phyloP scores from a whole-genome alignment of 92 coral and sea anemone species.

The Epizoanthus stellaris region DNA sequence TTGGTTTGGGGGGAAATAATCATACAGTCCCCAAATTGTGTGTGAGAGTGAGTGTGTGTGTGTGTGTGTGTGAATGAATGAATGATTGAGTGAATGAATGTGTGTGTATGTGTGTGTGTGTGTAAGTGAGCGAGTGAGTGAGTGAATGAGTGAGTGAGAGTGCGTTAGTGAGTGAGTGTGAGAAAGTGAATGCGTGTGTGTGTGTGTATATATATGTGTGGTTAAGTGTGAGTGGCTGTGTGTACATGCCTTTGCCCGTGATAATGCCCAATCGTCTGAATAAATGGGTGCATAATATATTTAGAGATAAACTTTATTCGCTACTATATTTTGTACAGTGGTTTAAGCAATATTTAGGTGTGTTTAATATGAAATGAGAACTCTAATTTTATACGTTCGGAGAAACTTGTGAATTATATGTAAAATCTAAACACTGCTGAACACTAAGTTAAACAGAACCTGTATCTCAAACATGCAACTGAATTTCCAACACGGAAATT shows the following conservation, averaged over 20 bases:
- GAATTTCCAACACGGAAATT: too few species aligned
- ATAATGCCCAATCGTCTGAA: background rate
- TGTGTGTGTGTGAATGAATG: too few species aligned
- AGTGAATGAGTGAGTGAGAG: too few species aligned
- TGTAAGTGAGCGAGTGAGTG: too few species aligned
- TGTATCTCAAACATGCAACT: too few species aligned
- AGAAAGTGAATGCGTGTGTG: too few species aligned
- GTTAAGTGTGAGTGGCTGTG: background rate
- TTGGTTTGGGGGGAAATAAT: too few species aligned
- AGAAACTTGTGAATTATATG: conserved; percentile 14
- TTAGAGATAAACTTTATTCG: conserved; percentile 12
- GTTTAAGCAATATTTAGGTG: conserved; percentile 33
- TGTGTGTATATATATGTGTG: background rate
- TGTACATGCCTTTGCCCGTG: background rate
- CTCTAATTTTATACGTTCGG: conserved; percentile 16
- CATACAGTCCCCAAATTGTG: too few species aligned
- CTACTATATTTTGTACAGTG: conserved; percentile 25
- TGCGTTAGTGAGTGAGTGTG: background rate
- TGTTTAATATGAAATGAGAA: conserved; percentile 11
- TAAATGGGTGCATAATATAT: conserved; percentile 21
- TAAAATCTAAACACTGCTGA: background rate
- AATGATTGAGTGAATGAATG: too few species aligned
- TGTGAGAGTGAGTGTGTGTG: too few species aligned
- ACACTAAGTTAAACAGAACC: too few species aligned
- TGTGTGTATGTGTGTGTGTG: too few species aligned